Base-by-base conservation (phyloP, 2,113 vertebrate species). In the Stigmatopora nigra region DNA sequence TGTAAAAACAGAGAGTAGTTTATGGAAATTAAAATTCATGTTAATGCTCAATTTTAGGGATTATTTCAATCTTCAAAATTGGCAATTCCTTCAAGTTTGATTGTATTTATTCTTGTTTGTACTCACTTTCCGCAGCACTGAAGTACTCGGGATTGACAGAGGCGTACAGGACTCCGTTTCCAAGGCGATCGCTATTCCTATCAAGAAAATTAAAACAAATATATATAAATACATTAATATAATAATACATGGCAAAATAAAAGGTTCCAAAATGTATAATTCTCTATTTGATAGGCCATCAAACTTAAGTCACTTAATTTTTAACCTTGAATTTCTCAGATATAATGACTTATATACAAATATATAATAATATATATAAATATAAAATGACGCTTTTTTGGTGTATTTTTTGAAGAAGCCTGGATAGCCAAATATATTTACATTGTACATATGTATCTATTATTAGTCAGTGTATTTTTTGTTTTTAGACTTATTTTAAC, bases 141-240 rank as follows among this genome's bases (percentile, higher is more conserved):
- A 99, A 97, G 85, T 99, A 98, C 74, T 98, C 97, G 0, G 97
- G 97, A 82, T 99, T 99, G 86, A 99, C 97, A 0, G 96, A 99
- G 0, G 97, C 97, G 0, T 98, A 99, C 25, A 99, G 85, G 0
- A 98, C 95, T 63, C 97, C 97, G 35, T 99, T 99, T 44, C 96
- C 96, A 67, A 98, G 90, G 41, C 96, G 89, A 83, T 93, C 94
- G 41, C 79, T 96, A 81, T 92, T 94, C 78, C 95, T 97, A 89
- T 48, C 58, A 7, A 19, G 45, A 77, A 67, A 1, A 14, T n/a
- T n/a, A 1, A 61, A 22, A 45, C 13, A 2, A n/a, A n/a, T n/a
- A n/a, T n/a, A 20, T 38, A 20, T 7, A 15, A 45, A 8, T n/a
- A 44, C 58, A 45, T 20, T 7, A 6, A 31, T 31, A 15, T 2